Evolutionary conservation across 2,888 invertebrate genomes (phyloP).

Genomic region (Torymus texanus): DNA sequence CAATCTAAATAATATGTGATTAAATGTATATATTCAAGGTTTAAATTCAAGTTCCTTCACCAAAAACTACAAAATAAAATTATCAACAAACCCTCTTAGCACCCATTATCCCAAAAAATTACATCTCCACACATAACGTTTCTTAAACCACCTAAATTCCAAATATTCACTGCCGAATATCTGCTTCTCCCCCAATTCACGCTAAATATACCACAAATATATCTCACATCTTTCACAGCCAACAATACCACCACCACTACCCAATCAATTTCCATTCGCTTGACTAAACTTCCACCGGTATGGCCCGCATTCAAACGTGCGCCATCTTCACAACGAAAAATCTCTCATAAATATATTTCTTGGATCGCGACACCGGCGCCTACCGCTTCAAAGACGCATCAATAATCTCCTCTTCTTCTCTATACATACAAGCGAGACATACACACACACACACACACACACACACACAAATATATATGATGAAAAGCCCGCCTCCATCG

Average conservation of each 20-base stretch:
- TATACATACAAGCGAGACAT: constrained; percentile 37
- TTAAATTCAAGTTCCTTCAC: too few species aligned
- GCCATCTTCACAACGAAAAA: constrained; percentile 6
- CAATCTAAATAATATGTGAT: too few species aligned
- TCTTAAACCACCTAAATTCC: too few species aligned
- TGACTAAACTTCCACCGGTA: neutral
- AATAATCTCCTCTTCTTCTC: neutral
- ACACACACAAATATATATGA: constrained; percentile 35
- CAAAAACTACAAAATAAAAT: too few species aligned
- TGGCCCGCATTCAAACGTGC: constrained; percentile 10
- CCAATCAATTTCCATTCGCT: constrained; percentile 23
- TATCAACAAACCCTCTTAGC: too few species aligned
- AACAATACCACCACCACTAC: neutral
- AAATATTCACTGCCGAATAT: too few species aligned
- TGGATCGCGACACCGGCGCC: constrained; percentile 1
- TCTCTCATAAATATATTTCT: constrained; percentile 20
- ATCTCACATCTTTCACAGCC: too few species aligned
- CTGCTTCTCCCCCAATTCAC: too few species aligned
- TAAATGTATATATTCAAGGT: too few species aligned
- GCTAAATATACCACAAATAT: too few species aligned
- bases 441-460: constrained; percentile 34
- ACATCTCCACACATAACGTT: too few species aligned
- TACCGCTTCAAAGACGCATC: constrained; percentile 49
- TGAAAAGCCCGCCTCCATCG: constrained; percentile 27
- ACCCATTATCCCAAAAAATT: too few species aligned